Evolutionary conservation across 2,113 vertebrate species (phyloP), one percentile per base, ranked within the genome.

Genomic region (Peromyscus polionotus): DNA sequence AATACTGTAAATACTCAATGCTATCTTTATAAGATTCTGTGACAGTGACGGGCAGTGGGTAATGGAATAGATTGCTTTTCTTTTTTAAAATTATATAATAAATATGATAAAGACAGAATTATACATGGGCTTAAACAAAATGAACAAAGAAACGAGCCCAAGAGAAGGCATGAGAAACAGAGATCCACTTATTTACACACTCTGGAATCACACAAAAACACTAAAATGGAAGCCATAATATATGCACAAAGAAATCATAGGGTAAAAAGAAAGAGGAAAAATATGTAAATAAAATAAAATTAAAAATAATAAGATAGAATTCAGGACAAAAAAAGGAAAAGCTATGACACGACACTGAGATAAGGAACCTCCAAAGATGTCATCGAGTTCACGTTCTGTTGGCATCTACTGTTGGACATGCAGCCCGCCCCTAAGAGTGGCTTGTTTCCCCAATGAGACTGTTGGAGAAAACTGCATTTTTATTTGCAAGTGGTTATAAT

Each of bases 1-100:
- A 16, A 67, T 39, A 65, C 16, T 24, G 11, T 42, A 70, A 91
- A 22, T 24, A 16, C 17, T 48, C 72, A 65, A 57, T 91, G 68
- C 26, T 73, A 14, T 79, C 77, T 93, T 54, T 72, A 63, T n/a
- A 79, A 73, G 33, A 54, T 90, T 95, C 65, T 87, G 22, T 95
- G 87, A 72, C 42, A 87, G 10, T 20, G 0, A 80, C 22, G 51
- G 3, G 20, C 59, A 61, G 26, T 86, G 51, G 59, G n/a, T 77
- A 77, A 79, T 83, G 80, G 39, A 92, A 63, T 42, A 51, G n/a
- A 12, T 83, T 89, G 17, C 39, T 26, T 76, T 76, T 12, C 39
- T 75, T 45, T 77, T 77, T 48, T 3, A 48, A 76, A 28, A 14
- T 48, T 28, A 45, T 28, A 45, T 45, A 28, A 26, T n/a, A 7